phyloP scores from a whole-genome alignment of 1,140 invertebrate genomes.

The Drosophila nigromelanica region DNA sequence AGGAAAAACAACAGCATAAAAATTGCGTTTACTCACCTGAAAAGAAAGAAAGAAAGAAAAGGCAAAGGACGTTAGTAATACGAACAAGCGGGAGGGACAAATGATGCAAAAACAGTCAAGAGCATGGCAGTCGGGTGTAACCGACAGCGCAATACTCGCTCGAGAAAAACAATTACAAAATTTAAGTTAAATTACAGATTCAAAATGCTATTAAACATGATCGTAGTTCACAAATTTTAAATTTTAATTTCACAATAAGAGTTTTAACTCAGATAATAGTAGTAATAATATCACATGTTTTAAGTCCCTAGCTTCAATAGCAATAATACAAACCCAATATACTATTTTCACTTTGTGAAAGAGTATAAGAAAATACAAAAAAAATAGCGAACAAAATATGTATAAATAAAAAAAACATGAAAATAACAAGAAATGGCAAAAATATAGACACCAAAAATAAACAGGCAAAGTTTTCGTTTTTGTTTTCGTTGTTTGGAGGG shows the following conservation, averaged over 20 bases:
- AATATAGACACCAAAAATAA: constrained; percentile 38
- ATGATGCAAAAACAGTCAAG: too few relatives aligned
- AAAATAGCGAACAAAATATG: constrained; percentile 1
- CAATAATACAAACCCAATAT: too few relatives aligned
- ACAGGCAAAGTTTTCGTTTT: constrained; percentile 29
- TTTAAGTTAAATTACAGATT: too few relatives aligned
- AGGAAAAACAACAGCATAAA: constrained; percentile 6
- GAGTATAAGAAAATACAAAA: not conserved
- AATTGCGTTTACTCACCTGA: constrained; percentile 79
- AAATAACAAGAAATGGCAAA: constrained; percentile 27
- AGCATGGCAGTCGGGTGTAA: too few relatives aligned
- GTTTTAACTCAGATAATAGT: too few relatives aligned
- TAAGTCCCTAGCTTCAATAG: too few relatives aligned
- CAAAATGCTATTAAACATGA: too few relatives aligned
- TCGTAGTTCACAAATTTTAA: too few relatives aligned
- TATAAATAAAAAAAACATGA: constrained; percentile 3
- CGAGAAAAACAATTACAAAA: not conserved
- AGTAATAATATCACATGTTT: too few relatives aligned
- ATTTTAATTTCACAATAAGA: too few relatives aligned
- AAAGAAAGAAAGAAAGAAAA: constrained; percentile 47
- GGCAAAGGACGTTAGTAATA: constrained; percentile 45
- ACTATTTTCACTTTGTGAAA: too few relatives aligned
- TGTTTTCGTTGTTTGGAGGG: constrained; percentile 2
- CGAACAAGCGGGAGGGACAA: not conserved
- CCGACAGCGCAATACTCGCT: too few relatives aligned